Base-by-base conservation (phyloP, 1,140 invertebrate species). In the Drosophila bipectinata region DNA sequence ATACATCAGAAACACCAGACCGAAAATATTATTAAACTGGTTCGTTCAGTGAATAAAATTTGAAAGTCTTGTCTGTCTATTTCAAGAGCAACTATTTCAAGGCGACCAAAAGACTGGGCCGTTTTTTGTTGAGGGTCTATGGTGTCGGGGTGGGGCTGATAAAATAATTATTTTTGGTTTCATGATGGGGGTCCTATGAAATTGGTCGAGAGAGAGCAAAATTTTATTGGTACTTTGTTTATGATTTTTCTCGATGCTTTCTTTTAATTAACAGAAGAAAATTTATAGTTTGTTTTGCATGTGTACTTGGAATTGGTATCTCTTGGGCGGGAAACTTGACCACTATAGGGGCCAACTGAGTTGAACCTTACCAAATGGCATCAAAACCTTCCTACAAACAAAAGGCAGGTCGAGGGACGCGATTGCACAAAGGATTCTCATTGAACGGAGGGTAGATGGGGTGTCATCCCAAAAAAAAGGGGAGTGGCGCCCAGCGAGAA, bases 391-490 rank as follows among this genome's bases (percentile, higher is more conserved):
- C 48, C 68, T 58, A 44, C 26, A 21, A 3, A 21, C 68, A 55
- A 44, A 24, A 41, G 61, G 47, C 41, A 37, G 15, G 55, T n/a
- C 21, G 30, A 26, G n/a, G 41, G 26, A 28, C 26, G 21, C 18
- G 28, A 12, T 14, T 18, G 32, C 67, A 84, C 63, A 84, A 84
- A 85, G 37, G 34, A 37, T 12, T 44, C 8, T 44, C 82, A 71
- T 74, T 81, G 77, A 84, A 84, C 81, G 68, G 59, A 56, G 26
- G 26, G 1, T 34, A 12, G 44, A 34, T 48, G 64, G 14, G 18
- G 32, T 30, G 51, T 21, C 37, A 56, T 56, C 26, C 57, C 53
- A 66, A 58, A 30, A 41, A 63, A 76, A 76, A 62, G 62, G 56
- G 39, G 12, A 56, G 55, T 54, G 57, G 57, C 58, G 57, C 59